phyloP scores from a whole-genome alignment of 2,888 invertebrate species.

The Dinocampus coccinellae region DNA sequence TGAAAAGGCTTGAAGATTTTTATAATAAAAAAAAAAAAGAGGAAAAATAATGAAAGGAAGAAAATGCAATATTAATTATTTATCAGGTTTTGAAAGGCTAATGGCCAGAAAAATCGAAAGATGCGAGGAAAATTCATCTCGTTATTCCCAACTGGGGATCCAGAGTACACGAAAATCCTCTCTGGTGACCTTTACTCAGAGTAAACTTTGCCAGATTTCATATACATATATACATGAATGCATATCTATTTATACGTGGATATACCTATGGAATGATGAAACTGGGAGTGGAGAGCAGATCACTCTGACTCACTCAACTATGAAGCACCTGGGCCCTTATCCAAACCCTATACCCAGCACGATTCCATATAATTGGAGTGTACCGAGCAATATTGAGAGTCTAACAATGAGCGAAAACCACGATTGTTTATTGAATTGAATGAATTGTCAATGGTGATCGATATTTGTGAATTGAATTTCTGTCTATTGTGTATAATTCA shows the following conservation, averaged over 20 bases:
- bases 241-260: not conserved
- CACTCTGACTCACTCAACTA: not conserved
- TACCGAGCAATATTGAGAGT: not conserved
- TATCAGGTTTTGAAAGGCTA: not conserved
- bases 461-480: not conserved
- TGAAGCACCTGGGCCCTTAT: not conserved
- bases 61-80: not conserved
- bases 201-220: slow-evolving; percentile 18
- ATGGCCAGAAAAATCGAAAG: not conserved
- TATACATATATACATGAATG: not conserved
- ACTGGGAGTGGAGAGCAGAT: not conserved
- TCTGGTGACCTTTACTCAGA: slow-evolving; percentile 17
- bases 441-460: not conserved
- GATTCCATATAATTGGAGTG: not conserved
- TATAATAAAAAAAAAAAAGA: not conserved
- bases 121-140: not conserved
- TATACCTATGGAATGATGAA: not conserved
- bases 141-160: not conserved
- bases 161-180: slow-evolving; percentile 33
- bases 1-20: no score
- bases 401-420: not conserved
- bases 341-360: not conserved
- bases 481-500: not conserved
- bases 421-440: not conserved
- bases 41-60: not conserved